phyloP scores from a whole-genome alignment of 2,888 invertebrate species.

The Acanthosepion lycidas region DNA sequence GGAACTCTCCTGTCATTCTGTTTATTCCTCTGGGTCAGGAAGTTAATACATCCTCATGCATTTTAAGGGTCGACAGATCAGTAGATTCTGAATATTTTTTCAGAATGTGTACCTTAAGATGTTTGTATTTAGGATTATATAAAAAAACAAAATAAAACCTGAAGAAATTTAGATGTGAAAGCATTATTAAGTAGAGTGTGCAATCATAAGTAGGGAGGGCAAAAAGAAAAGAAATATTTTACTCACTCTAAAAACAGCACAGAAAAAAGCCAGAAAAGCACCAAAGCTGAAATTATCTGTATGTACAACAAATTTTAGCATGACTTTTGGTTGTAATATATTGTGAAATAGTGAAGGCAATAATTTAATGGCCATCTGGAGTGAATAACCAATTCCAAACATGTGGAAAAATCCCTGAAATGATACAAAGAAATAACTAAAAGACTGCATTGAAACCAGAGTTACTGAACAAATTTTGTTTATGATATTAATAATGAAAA shows the following conservation, averaged over 20 bases:
- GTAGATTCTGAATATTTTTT: too few species aligned
- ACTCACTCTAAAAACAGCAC: constrained; percentile 81
- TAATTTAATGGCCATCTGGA: constrained; percentile 65
- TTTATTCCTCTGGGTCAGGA: too few species aligned
- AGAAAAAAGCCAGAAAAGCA: constrained; percentile 82
- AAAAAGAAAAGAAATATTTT: not conserved
- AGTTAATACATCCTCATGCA: too few species aligned
- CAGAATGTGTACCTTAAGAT: too few species aligned
- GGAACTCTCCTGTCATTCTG: too few species aligned
- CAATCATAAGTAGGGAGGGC: not conserved
- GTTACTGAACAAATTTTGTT: not conserved
- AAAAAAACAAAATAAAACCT: not conserved
- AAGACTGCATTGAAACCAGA: not conserved
- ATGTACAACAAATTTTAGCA: constrained; percentile 61
- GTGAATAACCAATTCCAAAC: constrained; percentile 70
- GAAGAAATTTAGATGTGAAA: not conserved
- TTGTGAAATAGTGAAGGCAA: constrained; percentile 55
- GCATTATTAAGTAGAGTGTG: not conserved
- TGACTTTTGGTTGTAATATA: constrained; percentile 55
- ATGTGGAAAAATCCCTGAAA: constrained; percentile 66
- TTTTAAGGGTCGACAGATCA: too few species aligned
- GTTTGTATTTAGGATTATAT: too few species aligned
- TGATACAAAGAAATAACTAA: not conserved
- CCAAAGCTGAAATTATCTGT: constrained; percentile 76
- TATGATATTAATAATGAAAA: too few species aligned